Evolutionary conservation across 1,140 invertebrate species (phyloP).

Genomic region (Drosophila virilis): DNA sequence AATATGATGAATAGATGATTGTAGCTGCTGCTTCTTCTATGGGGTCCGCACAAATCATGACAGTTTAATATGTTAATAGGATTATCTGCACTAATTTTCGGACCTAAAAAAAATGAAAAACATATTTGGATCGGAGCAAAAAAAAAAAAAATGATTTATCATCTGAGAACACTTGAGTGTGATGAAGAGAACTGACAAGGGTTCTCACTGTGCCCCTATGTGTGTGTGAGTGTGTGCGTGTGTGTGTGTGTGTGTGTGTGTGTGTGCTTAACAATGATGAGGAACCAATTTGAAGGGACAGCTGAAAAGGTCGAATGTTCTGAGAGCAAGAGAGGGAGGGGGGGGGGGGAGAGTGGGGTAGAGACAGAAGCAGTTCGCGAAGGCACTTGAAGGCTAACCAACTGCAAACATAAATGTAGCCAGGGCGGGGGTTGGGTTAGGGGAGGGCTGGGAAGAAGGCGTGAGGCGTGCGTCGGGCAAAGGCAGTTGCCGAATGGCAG

Average conservation of each 20-base stretch:
- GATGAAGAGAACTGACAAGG: constrained; percentile 28
- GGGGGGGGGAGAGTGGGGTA: no score
- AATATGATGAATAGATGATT: no score
- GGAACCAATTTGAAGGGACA: constrained; percentile 74
- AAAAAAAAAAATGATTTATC: constrained; percentile 65
- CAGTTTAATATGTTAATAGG: constrained; percentile 44
- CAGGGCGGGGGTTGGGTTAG: not conserved
- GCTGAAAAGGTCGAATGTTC: constrained; percentile 24
- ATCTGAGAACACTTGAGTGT: constrained; percentile 60
- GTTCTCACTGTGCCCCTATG: constrained; percentile 5
- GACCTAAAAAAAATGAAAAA: not conserved
- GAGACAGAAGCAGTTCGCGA: not conserved
- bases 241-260: constrained; percentile 35
- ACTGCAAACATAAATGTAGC: constrained; percentile 26
- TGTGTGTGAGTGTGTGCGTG: constrained; percentile 12
- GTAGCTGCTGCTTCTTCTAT: not conserved
- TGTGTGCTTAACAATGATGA: constrained; percentile 69
- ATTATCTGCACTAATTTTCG: constrained; percentile 60
- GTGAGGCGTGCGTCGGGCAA: not conserved
- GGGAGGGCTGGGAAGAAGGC: not conserved
- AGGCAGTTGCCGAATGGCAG: not conserved
- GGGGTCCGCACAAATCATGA: constrained; percentile 7
- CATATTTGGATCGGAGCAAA: not conserved
- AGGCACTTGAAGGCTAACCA: constrained; percentile 24
- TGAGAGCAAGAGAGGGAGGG: not conserved